Base-by-base conservation (phyloP, 2,113 vertebrate genomes). In the Amphilophus citrinellus region DNA sequence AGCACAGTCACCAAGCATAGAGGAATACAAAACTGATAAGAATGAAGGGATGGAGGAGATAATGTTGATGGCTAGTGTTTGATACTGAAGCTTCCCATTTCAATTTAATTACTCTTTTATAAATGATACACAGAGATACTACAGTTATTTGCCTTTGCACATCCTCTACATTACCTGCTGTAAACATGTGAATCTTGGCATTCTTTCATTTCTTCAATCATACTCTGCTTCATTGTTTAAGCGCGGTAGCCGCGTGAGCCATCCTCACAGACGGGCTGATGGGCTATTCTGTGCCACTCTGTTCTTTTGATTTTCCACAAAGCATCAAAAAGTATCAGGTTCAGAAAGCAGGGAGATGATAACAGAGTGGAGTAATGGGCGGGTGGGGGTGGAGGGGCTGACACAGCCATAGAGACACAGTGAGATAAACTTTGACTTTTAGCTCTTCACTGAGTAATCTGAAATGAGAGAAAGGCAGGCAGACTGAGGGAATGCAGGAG, bases 341-440 rank as follows among this genome's bases (percentile, higher is more conserved):
- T n/a, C 47, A 50, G 17, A 73, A 73, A 73, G 68, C 27, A 27
- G 6, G 30, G 73, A 5, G 68, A 73, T 53, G 77, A 89, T 84
- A 76, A 76, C 84, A 75, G 80, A n/a, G 22, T 57, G 47, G 73
- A 18, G 53, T 79, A 73, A 80, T 20, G 73, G 60, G 75, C 62
- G 59, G 24, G 80, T 56, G 77, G 84, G 62, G 75, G 58, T 30
- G 22, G 78, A 59, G 30, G 78, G 88, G 83, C 17, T 85, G 86
- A 73, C 68, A 56, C 10, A 77, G 65, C 73, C 83, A 9, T 42
- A 24, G 77, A 80, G 63, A 44, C 79, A 59, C 39, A 5, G n/a
- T 2, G 84, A 83, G 87, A 88, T 85, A 85, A 87, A 91, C 87
- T 87, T 84, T 88, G 90, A 87, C 92, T 89, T 85, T 85, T 63